Evolutionary conservation across 2,113 vertebrate genomes (phyloP).

Genomic region (Plectropomus leopardus): DNA sequence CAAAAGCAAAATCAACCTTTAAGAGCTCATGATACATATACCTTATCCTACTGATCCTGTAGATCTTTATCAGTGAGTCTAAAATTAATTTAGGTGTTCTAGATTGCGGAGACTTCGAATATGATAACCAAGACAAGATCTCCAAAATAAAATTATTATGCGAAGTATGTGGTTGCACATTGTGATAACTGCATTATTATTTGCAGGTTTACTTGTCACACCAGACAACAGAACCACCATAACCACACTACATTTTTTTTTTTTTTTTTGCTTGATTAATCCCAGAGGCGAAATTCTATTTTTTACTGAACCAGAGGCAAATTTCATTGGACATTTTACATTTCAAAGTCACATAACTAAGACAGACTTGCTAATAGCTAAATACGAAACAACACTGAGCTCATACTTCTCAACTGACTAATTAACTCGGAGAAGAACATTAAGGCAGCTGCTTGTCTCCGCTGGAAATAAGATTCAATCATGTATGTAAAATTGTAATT

Average conservation of each 20-base stretch:
- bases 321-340: neutral
- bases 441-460: constrained; percentile 31
- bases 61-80: neutral
- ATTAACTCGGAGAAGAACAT: constrained; percentile 32
- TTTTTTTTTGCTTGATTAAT: too few relatives aligned
- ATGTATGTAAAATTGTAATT: constrained; percentile 44
- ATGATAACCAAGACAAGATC: neutral
- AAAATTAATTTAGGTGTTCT: neutral
- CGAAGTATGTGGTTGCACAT: too few relatives aligned
- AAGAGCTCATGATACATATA: neutral
- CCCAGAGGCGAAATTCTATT: too few relatives aligned
- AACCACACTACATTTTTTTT: too few relatives aligned
- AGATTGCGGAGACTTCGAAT: too few relatives aligned
- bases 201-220: neutral
- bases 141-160: neutral
- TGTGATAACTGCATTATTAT: neutral
- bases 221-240: neutral
- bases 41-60: neutral
- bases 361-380: constrained; percentile 14
- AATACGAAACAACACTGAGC: neutral
- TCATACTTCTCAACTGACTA: constrained; percentile 14
- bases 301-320: neutral
- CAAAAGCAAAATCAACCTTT: neutral
- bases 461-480: constrained; percentile 45
- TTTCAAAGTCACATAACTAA: constrained; percentile 17